Evolutionary conservation across 2,113 vertebrate genomes (phyloP).

Genomic region (Cromileptes altivelis): DNA sequence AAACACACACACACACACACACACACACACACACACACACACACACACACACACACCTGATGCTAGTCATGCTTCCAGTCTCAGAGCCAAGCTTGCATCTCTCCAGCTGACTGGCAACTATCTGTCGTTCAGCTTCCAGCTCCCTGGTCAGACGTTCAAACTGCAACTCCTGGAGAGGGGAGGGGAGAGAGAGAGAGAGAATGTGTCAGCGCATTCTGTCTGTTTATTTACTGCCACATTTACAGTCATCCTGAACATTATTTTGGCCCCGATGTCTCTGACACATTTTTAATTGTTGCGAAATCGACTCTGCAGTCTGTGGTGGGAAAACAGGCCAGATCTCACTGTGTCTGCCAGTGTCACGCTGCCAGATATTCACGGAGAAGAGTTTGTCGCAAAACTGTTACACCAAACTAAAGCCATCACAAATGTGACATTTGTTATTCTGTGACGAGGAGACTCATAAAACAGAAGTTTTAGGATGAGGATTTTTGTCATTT

Average conservation of each 20-base stretch:
- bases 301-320: slow-evolving; percentile 59
- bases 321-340: slow-evolving; percentile 49
- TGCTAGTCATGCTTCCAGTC: slow-evolving; percentile 98
- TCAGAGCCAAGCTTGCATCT: slow-evolving; percentile 99
- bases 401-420: slow-evolving; percentile 36
- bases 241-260: slow-evolving; percentile 51
- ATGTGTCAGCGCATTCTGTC: slow-evolving; percentile 52
- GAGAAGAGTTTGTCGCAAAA: slow-evolving; percentile 42
- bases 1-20: slow-evolving; percentile 19
- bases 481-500: not conserved
- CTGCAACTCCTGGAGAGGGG: slow-evolving; percentile 91
- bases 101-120: slow-evolving; percentile 98
- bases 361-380: slow-evolving; percentile 36
- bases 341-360: slow-evolving; percentile 34
- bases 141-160: slow-evolving; percentile 99
- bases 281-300: slow-evolving; percentile 69
- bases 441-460: slow-evolving; percentile 1
- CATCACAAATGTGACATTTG: slow-evolving; percentile 40
- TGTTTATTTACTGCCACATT: slow-evolving; percentile 61
- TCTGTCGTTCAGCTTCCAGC: slow-evolving; percentile 98
- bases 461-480: slow-evolving; percentile 9
- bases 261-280: slow-evolving; percentile 43
- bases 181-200: not conserved
- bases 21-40: slow-evolving; percentile 26
- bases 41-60: slow-evolving; percentile 89